A percentile compares a stretch with the other conserved stretches of the same genome.
These are phyloP conservation scores for Sporophila hypoxantha DNA, from an alignment of 2,113 vertebrate species.

Conservation along the genomic window DNA sequence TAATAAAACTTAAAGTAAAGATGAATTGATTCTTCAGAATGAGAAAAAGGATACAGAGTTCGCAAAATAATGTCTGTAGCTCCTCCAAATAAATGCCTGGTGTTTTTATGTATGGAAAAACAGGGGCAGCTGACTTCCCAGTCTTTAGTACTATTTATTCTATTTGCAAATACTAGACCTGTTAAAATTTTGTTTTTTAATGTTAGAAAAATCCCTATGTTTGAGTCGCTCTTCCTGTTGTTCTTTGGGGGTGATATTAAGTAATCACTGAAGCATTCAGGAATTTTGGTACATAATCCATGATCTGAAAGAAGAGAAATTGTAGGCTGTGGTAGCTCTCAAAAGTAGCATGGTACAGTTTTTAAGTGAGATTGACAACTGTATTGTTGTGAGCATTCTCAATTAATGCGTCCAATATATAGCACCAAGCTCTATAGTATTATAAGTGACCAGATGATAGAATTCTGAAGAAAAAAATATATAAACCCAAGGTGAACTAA, in stretches of 20 bases:
- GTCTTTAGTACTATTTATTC: neutral
- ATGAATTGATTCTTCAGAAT: neutral
- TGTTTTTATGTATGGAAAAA: neutral
- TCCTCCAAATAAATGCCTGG: neutral
- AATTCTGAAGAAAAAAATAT: neutral
- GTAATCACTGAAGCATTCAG: neutral
- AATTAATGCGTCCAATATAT: neutral
- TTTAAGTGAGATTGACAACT: neutral
- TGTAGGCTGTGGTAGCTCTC: neutral
- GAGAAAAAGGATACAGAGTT: neutral
- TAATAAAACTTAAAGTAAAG: neutral
- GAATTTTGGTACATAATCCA: neutral
- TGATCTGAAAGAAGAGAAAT: neutral
- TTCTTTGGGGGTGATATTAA: neutral
- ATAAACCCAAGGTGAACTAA: neutral
- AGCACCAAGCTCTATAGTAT: neutral
- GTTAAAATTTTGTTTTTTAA: neutral
- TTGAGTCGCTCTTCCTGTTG: accelerated
- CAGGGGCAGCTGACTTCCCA: neutral
- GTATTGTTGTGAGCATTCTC: neutral
- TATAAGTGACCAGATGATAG: neutral
- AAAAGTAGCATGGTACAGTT: neutral
- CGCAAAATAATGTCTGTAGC: neutral
- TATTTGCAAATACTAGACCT: neutral
- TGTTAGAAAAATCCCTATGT: neutral